Conservation (phyloP, 2,113 vertebrate genomes). For the Hippocampus mohnikei region DNA sequence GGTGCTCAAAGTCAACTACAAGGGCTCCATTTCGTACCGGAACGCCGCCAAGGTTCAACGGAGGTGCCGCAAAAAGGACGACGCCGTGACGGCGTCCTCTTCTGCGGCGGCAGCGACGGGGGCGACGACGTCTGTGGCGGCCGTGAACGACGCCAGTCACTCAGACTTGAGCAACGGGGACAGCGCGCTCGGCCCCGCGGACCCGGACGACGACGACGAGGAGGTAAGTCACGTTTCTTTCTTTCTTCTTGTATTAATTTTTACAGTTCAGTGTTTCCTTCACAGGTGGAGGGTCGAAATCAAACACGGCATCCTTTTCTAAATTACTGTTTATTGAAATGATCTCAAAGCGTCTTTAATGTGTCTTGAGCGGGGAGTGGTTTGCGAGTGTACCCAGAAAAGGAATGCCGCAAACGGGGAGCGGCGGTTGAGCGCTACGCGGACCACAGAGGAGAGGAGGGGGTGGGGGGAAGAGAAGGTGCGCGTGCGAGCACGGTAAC, state of each 20-base stretch:
- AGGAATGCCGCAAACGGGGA: slow-evolving; percentile 77
- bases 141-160: slow-evolving; percentile 71
- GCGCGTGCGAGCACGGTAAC: slow-evolving; percentile 49
- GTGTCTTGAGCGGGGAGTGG: slow-evolving; percentile 43
- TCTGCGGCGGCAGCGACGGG: slow-evolving; percentile 5
- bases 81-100: slow-evolving; percentile 64
- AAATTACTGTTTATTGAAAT: background rate
- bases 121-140: slow-evolving; percentile 11
- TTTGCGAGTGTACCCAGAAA: slow-evolving; percentile 71
- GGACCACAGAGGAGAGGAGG: slow-evolving; percentile 25
- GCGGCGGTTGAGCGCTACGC: slow-evolving; percentile 69
- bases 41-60: slow-evolving; percentile 85
- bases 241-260: background rate
- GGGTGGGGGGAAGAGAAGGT: slow-evolving; percentile 43
- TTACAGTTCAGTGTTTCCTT: background rate
- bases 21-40: slow-evolving; percentile 87
- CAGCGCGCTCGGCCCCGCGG: slow-evolving; percentile 69
- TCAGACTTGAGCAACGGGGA: slow-evolving; percentile 75
- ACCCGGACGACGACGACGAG: slow-evolving; percentile 71
- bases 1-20: slow-evolving; percentile 90
- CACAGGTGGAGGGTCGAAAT: slow-evolving; percentile 45
- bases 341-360: slow-evolving; percentile 9
- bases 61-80: slow-evolving; percentile 77
- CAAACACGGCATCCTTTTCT: background rate
- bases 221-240: slow-evolving; percentile 18